A percentile compares a stretch with the other conserved stretches of the same genome.
These are phyloP conservation scores for Serilophus lunatus DNA, from an alignment of 2,113 vertebrate genomes.

Conservation along the genomic window DNA sequence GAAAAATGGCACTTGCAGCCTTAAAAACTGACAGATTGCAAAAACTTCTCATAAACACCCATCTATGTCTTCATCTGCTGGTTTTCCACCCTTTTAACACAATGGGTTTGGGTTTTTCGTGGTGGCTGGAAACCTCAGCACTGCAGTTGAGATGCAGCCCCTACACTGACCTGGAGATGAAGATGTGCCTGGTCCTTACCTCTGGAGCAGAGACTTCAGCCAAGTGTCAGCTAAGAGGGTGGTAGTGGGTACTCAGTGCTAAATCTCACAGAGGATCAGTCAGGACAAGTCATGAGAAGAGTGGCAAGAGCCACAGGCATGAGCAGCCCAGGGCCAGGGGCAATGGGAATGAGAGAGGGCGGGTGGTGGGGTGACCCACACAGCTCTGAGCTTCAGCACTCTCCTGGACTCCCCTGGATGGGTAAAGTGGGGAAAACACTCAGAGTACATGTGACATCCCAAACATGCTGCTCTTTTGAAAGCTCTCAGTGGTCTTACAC, in stretches of 20 bases:
- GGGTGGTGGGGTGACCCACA: too few species aligned
- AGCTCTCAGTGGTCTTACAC: neutral
- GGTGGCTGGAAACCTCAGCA: neutral
- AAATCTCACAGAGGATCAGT: neutral
- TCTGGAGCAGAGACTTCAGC: neutral
- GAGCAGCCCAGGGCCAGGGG: neutral
- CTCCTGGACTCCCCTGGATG: rapidly evolving
- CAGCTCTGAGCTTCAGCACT: neutral
- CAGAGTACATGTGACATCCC: neutral
- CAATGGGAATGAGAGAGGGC: neutral
- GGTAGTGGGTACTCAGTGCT: neutral
- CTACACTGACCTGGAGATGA: neutral
- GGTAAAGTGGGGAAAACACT: neutral
- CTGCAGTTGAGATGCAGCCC: neutral
- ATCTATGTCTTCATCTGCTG: neutral
- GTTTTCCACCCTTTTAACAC: neutral
- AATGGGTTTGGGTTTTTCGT: neutral
- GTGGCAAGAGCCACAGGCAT: neutral
- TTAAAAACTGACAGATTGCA: neutral
- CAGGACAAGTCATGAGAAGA: neutral
- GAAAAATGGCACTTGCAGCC: rapidly evolving
- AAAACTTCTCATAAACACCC: neutral
- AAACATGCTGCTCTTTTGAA: neutral
- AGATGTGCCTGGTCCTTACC: neutral
- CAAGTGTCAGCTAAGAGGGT: neutral